Evolutionary conservation across 2,888 invertebrate genomes (phyloP).

Genomic region (Drosophila robusta): DNA sequence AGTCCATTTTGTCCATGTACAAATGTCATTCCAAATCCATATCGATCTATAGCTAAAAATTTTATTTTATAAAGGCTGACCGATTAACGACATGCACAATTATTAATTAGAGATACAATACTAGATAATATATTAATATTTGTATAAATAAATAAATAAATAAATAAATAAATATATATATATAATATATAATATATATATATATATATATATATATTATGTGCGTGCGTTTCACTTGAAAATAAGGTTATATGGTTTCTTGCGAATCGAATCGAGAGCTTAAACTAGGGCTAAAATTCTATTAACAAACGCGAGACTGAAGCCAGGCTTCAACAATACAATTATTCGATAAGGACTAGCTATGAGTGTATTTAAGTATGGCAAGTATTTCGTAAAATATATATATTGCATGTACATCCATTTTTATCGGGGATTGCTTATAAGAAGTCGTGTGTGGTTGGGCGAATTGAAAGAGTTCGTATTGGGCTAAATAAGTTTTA

Average conservation of each 20-base stretch:
- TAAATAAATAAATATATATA: neutral
- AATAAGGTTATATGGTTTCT: constrained; percentile 5
- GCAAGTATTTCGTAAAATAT: too few relatives aligned
- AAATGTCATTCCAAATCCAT: constrained; percentile 1
- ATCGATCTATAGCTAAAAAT: constrained; percentile 17
- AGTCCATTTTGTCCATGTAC: neutral
- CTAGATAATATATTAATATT: neutral
- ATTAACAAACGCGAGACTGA: constrained; percentile 46
- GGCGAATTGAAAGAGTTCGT: neutral
- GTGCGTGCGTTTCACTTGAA: constrained; percentile 17
- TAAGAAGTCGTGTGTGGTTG: constrained; percentile 3
- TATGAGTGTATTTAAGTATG: constrained; percentile 20
- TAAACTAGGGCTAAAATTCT: constrained; percentile 33
- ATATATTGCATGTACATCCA: constrained; percentile 11
- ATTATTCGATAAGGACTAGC: constrained; percentile 35
- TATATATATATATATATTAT: constrained; percentile 1
- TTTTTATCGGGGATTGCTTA: constrained; percentile 19
- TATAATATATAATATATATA: neutral
- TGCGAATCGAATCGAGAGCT: constrained; percentile 21
- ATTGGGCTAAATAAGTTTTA: neutral
- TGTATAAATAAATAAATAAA: neutral
- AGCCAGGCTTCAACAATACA: constrained; percentile 62
- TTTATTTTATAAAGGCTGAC: constrained; percentile 24
- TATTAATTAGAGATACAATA: constrained; percentile 11
- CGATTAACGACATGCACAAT: constrained; percentile 40